These are phyloP conservation scores for Mobula hypostoma DNA, from an alignment of 2,113 vertebrate genomes.

Conservation along the genomic window DNA sequence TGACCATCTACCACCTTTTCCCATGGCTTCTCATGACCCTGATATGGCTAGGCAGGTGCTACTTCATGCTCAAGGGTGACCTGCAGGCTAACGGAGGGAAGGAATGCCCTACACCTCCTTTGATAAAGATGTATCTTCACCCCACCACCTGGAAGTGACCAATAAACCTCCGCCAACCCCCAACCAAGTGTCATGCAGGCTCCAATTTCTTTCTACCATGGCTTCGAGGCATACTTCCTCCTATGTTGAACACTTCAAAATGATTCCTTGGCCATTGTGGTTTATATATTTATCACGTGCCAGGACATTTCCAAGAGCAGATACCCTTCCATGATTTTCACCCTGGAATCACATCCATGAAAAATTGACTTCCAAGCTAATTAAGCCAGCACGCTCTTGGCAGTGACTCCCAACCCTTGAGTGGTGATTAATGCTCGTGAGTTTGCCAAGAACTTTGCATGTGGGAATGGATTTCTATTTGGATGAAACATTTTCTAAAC, in stretches of 20 bases:
- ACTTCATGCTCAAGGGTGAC: no score
- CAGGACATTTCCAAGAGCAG: neutral
- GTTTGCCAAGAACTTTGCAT: neutral
- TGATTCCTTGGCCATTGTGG: neutral
- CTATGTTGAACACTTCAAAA: neutral
- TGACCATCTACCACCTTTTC: no score
- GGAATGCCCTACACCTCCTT: no score
- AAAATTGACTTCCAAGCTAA: neutral
- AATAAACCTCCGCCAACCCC: no score
- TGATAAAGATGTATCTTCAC: no score
- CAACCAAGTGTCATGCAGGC: no score
- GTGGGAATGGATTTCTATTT: neutral
- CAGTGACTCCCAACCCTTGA: neutral
- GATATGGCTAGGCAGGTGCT: no score
- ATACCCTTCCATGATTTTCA: neutral
- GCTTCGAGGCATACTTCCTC: neutral
- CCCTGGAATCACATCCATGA: neutral
- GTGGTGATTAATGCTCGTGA: neutral
- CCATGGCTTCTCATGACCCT: no score
- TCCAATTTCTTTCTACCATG: no score
- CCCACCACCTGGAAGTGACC: no score
- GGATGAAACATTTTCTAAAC: conserved; percentile 22
- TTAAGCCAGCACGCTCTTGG: neutral
- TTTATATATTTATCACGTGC: conserved; percentile 4
- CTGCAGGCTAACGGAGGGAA: no score